A percentile compares a stretch with the other conserved stretches of the same genome.
Conservation (phyloP, 37 sponge, comb jelly and placozoan species). For the Amphimedon queenslandica region DNA sequence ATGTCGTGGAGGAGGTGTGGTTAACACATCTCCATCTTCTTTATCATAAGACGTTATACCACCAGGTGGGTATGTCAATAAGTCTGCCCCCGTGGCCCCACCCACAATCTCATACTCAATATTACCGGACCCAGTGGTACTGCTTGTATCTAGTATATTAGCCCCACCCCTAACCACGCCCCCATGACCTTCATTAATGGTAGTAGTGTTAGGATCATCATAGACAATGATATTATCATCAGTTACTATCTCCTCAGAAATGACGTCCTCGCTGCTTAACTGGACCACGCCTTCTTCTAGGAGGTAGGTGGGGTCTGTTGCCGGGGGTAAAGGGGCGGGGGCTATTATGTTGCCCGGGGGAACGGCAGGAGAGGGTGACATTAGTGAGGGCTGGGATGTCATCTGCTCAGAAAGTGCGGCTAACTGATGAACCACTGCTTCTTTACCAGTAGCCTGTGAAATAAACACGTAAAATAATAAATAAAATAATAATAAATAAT, state of each 20-base stretch:
- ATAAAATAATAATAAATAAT: not conserved
- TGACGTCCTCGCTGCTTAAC: slow-evolving; percentile 55
- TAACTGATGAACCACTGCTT: slow-evolving; percentile 38
- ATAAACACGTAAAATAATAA: not conserved
- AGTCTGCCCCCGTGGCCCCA: too few species aligned
- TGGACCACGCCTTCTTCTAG: slow-evolving; percentile 24
- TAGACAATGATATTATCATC: slow-evolving; percentile 67
- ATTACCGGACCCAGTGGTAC: too few species aligned
- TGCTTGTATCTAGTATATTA: too few species aligned
- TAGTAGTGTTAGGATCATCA: slow-evolving; percentile 8
- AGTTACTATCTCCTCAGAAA: slow-evolving; percentile 64
- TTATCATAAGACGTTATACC: too few species aligned
- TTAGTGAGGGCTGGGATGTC: not conserved
- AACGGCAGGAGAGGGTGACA: not conserved
- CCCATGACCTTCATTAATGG: not conserved
- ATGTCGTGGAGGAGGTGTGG: too few species aligned
- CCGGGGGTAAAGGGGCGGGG: slow-evolving; percentile 4
- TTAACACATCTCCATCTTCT: too few species aligned
- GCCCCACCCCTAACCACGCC: not conserved
- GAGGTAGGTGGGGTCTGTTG: slow-evolving; percentile 25
- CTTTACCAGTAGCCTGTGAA: slow-evolving; percentile 21
- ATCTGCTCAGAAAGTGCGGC: not conserved
- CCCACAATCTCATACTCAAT: too few species aligned
- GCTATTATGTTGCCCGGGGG: too few species aligned
- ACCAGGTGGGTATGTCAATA: too few species aligned